Conservation (phyloP, 2,113 vertebrate species). For the Thalassoma bifasciatum region DNA sequence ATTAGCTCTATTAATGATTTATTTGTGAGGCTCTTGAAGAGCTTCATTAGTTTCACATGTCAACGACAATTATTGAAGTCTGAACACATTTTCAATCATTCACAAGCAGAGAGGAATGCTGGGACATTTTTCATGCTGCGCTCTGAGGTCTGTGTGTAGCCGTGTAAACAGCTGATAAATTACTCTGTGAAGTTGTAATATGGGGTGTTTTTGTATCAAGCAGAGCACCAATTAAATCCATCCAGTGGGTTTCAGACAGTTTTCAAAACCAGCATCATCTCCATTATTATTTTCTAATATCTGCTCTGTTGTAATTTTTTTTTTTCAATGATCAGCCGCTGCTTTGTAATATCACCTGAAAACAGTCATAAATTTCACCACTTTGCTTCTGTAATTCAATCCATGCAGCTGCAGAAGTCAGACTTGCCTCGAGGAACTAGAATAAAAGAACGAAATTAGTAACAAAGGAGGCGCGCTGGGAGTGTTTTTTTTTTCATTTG, state of each 20-base stretch:
- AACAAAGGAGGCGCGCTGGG: conserved; percentile 1
- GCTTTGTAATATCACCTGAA: conserved; percentile 1
- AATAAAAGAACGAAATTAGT: conserved; percentile 31
- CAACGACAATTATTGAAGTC: conserved; percentile 67
- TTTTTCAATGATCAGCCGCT: neutral
- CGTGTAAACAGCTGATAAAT: conserved; percentile 17
- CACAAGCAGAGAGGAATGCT: conserved; percentile 12
- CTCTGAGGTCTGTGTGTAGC: conserved; percentile 17
- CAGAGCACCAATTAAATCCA: neutral
- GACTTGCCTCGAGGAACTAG: conserved; percentile 25
- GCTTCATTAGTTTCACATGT: conserved; percentile 59
- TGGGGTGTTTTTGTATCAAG: too few species aligned
- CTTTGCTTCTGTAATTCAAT: neutral
- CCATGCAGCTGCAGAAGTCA: conserved; percentile 13
- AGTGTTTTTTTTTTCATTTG: conserved; percentile 34
- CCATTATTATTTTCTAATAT: too few species aligned
- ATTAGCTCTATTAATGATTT: conserved; percentile 53
- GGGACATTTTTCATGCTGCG: conserved; percentile 27
- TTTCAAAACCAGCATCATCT: neutral
- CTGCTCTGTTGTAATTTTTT: too few species aligned
- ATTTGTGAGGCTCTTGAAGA: conserved; percentile 52
- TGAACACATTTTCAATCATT: conserved; percentile 40
- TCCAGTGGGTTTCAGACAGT: neutral
- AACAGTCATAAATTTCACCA: neutral
- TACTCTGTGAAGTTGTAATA: neutral